Conservation (phyloP, 1,140 invertebrate genomes). For the Trachymyrmex septentrionalis region DNA sequence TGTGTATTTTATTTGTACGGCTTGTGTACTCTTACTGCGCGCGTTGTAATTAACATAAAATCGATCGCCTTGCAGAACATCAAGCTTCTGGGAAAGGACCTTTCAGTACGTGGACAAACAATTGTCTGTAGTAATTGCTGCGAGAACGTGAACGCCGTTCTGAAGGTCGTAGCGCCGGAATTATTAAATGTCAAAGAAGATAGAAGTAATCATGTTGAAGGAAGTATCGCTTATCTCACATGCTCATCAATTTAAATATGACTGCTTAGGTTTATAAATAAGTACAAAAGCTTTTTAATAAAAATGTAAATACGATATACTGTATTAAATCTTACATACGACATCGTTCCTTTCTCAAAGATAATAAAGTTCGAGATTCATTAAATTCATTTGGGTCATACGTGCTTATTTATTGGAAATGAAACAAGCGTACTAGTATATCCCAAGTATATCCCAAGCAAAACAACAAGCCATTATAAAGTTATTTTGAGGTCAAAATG, state of each 20-base stretch:
- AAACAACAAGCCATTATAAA: no score
- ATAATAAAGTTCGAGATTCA: background rate
- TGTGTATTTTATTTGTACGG: background rate
- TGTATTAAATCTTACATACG: background rate
- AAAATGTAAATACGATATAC: background rate
- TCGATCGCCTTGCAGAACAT: conserved; percentile 74
- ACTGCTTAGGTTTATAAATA: background rate
- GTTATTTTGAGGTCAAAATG: background rate
- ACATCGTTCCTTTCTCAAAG: background rate
- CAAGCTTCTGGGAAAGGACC: conserved; percentile 75
- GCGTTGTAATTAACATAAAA: conserved; percentile 36
- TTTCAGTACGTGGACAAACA: conserved; percentile 69
- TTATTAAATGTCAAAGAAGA: conserved; percentile 41
- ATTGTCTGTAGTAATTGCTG: conserved; percentile 74
- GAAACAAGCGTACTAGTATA: background rate
- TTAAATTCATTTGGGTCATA: background rate
- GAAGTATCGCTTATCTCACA: background rate
- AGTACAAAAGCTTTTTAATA: background rate
- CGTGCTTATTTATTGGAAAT: background rate
- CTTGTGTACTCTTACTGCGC: background rate
- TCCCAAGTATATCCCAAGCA: no score
- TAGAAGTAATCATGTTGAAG: background rate
- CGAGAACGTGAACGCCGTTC: conserved; percentile 50
- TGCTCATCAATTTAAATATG: background rate
- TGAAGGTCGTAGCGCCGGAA: conserved; percentile 74